phyloP scores from a whole-genome alignment of 2,797 vertebrate species.

The Mus minutoides region DNA sequence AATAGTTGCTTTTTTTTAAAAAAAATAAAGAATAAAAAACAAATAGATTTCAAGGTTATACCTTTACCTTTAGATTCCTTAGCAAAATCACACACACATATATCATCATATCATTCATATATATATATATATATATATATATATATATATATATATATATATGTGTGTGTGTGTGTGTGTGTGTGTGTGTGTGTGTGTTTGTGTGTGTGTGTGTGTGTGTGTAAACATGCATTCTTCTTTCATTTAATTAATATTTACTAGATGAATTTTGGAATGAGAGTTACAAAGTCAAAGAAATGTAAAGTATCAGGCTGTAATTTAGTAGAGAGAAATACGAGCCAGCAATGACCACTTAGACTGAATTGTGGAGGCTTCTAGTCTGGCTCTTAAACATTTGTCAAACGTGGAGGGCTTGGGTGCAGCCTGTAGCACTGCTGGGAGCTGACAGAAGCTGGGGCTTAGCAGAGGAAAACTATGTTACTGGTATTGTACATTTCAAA shows the following conservation, averaged over 20 bases:
- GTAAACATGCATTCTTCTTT: constrained; percentile 6
- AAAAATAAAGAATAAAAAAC: not conserved
- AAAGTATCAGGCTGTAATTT: not conserved
- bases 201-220: not conserved
- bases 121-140: no score
- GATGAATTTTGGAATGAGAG: not conserved
- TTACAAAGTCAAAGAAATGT: not conserved
- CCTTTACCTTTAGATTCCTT: constrained; percentile 11
- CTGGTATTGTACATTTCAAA: not conserved
- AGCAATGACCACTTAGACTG: not conserved
- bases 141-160: not conserved
- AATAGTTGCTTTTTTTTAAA: constrained; percentile 25
- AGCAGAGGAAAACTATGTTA: not conserved
- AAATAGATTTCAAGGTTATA: constrained; percentile 15
- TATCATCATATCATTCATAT: no score
- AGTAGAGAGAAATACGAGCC: constrained; percentile 34
- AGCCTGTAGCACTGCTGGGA: not conserved
- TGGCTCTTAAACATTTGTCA: not conserved
- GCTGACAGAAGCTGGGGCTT: not conserved
- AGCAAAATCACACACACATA: not conserved
- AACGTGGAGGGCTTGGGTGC: not conserved
- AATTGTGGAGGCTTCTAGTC: not conserved
- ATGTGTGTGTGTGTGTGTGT: no score
- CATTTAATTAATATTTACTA: not conserved
- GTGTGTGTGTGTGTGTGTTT: no score